Conservation (phyloP, 2,113 vertebrate species). For the Sula dactylatra region DNA sequence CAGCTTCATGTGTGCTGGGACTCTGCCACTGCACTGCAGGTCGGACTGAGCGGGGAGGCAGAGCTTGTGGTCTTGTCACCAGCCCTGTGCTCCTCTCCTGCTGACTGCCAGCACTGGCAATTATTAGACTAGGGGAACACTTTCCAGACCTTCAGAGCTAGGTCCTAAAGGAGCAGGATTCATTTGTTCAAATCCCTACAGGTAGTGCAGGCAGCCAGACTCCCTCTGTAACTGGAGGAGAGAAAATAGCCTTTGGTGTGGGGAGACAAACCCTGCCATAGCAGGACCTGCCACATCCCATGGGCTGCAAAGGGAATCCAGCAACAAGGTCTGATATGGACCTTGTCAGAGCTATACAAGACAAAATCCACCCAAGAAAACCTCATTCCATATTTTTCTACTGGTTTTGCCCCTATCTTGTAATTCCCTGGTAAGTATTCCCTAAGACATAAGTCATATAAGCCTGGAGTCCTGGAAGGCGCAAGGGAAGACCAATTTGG, state of each 20-base stretch:
- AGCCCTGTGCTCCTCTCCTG: background rate
- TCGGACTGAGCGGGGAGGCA: fast-evolving
- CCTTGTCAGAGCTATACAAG: background rate
- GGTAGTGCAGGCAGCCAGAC: background rate
- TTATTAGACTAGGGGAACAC: background rate
- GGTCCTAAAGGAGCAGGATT: background rate
- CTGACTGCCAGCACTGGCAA: background rate
- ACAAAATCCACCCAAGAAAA: background rate
- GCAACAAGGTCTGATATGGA: background rate
- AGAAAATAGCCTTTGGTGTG: background rate
- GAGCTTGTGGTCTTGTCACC: background rate
- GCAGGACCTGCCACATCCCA: background rate
- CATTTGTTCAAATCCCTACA: background rate
- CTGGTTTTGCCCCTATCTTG: background rate
- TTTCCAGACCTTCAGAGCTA: background rate
- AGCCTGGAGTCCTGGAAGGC: background rate
- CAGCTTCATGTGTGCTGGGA: background rate
- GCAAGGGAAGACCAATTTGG: background rate
- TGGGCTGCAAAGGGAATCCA: background rate
- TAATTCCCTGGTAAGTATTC: background rate
- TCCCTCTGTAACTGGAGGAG: background rate
- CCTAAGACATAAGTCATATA: background rate
- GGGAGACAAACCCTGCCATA: background rate
- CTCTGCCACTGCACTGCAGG: background rate
- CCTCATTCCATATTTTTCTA: background rate